Evolutionary conservation across 2,888 invertebrate species (phyloP).

Genomic region (Troides helena): DNA sequence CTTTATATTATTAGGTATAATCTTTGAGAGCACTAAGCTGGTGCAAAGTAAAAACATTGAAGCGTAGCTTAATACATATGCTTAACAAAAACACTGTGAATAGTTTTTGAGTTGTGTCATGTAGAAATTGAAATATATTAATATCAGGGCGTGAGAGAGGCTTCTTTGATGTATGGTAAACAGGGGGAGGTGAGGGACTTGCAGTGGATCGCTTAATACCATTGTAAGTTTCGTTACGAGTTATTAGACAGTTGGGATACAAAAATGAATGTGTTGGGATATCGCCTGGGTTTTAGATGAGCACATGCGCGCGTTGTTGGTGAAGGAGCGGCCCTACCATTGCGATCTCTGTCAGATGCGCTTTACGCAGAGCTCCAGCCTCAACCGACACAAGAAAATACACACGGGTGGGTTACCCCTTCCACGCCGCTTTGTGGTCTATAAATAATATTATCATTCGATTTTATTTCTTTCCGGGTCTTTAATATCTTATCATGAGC

Average conservation of each 20-base stretch:
- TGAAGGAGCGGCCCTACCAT: conserved; percentile 82
- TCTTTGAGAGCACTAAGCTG: conserved; percentile 52
- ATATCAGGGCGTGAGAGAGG: conserved; percentile 76
- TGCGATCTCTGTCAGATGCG: conserved; percentile 85
- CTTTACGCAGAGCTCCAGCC: conserved; percentile 86
- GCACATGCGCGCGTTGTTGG: conserved; percentile 78
- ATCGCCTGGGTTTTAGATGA: conserved; percentile 77
- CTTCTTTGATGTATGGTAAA: conserved; percentile 68
- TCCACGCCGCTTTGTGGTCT: conserved; percentile 53
- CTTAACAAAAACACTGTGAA: conserved; percentile 67
- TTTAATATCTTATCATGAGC: conserved; percentile 24
- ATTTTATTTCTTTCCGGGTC: conserved; percentile 40
- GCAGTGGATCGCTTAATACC: conserved; percentile 49
- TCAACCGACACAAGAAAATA: conserved; percentile 86
- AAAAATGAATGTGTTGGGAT: conserved; percentile 56
- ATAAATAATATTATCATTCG: conserved; percentile 40
- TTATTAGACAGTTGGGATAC: conserved; percentile 42
- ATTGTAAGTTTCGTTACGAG: conserved; percentile 53
- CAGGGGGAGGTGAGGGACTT: conserved; percentile 75
- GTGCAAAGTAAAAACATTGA: conserved; percentile 48
- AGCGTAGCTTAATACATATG: conserved; percentile 48
- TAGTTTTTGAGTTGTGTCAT: conserved; percentile 78
- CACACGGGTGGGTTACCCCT: conserved; percentile 80
- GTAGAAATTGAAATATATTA: conserved; percentile 43
- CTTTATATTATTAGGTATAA: conserved; percentile 31